Base-by-base conservation (phyloP, 2,888 invertebrate species). In the Ormyrus rosae region DNA sequence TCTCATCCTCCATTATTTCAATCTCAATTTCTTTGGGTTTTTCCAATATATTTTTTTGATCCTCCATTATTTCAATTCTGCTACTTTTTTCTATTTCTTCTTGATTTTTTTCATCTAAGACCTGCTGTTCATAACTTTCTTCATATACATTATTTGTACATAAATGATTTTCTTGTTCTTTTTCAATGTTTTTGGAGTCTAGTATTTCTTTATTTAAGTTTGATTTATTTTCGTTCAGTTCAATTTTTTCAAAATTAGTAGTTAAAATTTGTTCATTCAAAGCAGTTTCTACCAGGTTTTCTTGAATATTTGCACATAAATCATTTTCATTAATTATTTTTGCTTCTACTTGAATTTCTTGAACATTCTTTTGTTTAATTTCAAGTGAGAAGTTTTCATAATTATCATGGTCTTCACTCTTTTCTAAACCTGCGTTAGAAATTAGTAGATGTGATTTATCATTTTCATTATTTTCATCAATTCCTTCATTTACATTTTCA, bases 391-490 rank as follows among this genome's bases (percentile, higher is more conserved):
- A 58, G 4, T 50, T 65, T 64, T 63, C 65, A 61, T 70, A 45
- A 8, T 45, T 78, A 45, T 68, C n/a, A 45, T 55, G 56, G 69
- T 63, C 13, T 67, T 55, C 50, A 56, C 55, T 74, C 11, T n/a
- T 50, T 48, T 73, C 19, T 19, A 19, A 19, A 19, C 19, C 19
- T 19, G 19, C 19, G 19, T 19, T 19, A 19, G 19, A 19, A 19
- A 19, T 19, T 19, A 19, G 19, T 19, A 19, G 19, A 19, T 19
- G 19, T 19, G 19, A 19, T 48, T 56, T 7, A 67, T 55, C 64
- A 51, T 13, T 45, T 53, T 61, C 5, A 53, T 13, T 61, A 50
- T 51, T 13, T 53, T 55, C 46, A 11, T 11, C 46, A 53, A 63
- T 63, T 45, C 11, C 46, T 13, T 45, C 60, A 19, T 53, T 19